These are phyloP conservation scores for Caenorhabditis afra DNA, from an alignment of 2,888 invertebrate species.

Conservation along the genomic window DNA sequence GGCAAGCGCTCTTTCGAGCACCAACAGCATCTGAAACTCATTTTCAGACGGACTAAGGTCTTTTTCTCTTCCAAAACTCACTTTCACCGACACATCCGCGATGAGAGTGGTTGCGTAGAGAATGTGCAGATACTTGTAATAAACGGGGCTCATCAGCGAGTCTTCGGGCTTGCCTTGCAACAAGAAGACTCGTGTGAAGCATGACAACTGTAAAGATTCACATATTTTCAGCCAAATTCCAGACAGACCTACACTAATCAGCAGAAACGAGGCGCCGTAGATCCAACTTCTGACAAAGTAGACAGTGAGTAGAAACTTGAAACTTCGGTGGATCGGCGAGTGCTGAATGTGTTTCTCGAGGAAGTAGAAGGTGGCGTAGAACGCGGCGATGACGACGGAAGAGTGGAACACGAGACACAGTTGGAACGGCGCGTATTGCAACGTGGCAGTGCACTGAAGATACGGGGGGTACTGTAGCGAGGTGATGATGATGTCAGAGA, in stretches of 20 bases:
- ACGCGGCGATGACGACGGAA: background rate
- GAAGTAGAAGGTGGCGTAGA: background rate
- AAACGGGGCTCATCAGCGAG: background rate
- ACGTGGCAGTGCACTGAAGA: background rate
- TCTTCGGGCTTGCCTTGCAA: too few species aligned
- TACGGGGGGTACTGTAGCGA: too few species aligned
- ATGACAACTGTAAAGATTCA: too few species aligned
- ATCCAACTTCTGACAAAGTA: background rate
- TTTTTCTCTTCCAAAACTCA: background rate
- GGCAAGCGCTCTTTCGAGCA: background rate
- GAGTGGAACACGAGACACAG: background rate
- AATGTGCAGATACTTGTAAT: background rate
- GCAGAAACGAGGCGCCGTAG: background rate
- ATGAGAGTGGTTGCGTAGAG: background rate
- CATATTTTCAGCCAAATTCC: too few species aligned
- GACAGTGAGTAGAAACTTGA: background rate
- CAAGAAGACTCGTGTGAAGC: too few species aligned
- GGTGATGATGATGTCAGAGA: too few species aligned
- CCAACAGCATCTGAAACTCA: background rate
- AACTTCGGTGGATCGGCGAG: background rate
- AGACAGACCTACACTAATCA: too few species aligned
- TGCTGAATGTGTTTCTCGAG: background rate
- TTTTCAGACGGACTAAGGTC: too few species aligned
- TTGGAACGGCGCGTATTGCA: background rate
- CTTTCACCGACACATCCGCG: background rate